phyloP scores from a whole-genome alignment of 1,140 invertebrate species.

The Trissolcus basalis region DNA sequence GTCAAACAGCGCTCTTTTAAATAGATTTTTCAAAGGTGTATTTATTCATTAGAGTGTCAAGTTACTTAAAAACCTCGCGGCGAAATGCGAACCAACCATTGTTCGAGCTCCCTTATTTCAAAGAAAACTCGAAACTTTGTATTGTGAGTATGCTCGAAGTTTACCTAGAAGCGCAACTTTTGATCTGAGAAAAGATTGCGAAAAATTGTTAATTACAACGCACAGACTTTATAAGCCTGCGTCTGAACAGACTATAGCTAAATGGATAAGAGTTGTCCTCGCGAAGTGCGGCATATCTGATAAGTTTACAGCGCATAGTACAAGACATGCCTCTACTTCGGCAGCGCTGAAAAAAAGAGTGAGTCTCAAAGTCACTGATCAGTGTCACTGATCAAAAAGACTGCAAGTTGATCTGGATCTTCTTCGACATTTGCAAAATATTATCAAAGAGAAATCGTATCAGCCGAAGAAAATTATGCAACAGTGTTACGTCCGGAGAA shows the following conservation, averaged over 20 bases:
- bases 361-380: no score
- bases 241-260: background rate
- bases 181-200: background rate
- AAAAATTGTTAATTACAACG: constrained; percentile 1
- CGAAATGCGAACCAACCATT: constrained; percentile 10
- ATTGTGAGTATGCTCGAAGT: constrained; percentile 1
- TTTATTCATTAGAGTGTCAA: constrained; percentile 16
- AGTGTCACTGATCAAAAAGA: background rate
- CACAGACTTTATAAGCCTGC: background rate
- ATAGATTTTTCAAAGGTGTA: constrained; percentile 27
- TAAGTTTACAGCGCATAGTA: constrained; percentile 5
- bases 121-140: constrained; percentile 5
- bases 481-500: no score
- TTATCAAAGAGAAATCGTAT: background rate
- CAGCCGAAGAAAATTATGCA: background rate
- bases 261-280: background rate
- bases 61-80: constrained; percentile 12
- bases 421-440: constrained; percentile 1
- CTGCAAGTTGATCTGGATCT: background rate
- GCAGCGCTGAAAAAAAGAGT: constrained; percentile 1
- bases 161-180: background rate
- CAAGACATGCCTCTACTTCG: constrained; percentile 1
- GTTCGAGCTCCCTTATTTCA: constrained; percentile 7
- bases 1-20: background rate
- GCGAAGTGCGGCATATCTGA: background rate